A percentile compares a stretch with the other conserved stretches of the same genome.
Evolutionary conservation across 2,888 invertebrate species (phyloP).

Genomic region (Melitaea athalia): DNA sequence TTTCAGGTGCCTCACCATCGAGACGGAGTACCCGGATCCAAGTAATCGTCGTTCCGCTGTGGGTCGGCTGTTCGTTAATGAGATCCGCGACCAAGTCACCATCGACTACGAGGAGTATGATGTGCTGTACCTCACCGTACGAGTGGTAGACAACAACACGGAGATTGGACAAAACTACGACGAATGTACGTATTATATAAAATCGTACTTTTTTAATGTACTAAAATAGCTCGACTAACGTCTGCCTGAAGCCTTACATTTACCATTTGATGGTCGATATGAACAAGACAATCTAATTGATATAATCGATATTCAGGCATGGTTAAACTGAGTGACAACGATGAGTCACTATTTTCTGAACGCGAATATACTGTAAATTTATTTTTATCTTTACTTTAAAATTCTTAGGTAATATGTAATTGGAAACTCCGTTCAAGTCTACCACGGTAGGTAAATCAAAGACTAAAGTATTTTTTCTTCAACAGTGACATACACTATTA

Average conservation of each 20-base stretch:
- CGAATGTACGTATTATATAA: slow-evolving; percentile 65
- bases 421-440: neutral
- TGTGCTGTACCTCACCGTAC: slow-evolving; percentile 78
- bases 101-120: slow-evolving; percentile 84
- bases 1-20: slow-evolving; percentile 70
- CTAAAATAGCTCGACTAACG: no score
- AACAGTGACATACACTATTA: slow-evolving; percentile 81
- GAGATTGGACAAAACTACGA: slow-evolving; percentile 69
- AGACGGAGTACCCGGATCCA: slow-evolving; percentile 60
- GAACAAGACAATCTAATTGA: no score
- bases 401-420: no score
- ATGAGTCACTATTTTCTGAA: no score
- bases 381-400: no score
- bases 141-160: slow-evolving; percentile 77
- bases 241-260: no score
- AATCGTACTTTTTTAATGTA: neutral
- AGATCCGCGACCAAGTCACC: slow-evolving; percentile 64
- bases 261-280: no score
- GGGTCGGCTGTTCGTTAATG: slow-evolving; percentile 63
- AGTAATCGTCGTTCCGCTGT: slow-evolving; percentile 54
- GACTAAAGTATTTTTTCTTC: slow-evolving; percentile 29
- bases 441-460: no score
- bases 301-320: no score
- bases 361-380: no score
- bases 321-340: no score